Evolutionary conservation across 2,113 vertebrate genomes (phyloP).

Genomic region (Tragulus kanchil): DNA sequence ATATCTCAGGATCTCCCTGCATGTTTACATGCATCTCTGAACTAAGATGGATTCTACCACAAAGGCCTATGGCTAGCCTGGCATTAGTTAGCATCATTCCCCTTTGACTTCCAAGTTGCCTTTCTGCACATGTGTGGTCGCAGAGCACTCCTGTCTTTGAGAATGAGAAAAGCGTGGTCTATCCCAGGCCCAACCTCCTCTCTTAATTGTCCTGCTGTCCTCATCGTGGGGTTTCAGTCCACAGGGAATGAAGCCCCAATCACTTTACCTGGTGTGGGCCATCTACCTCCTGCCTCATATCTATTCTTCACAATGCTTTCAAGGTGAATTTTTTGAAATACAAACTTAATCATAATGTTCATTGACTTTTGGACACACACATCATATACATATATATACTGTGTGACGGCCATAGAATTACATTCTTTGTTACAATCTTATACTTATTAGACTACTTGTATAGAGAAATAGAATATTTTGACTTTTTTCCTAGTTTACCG

Average conservation of each 20-base stretch:
- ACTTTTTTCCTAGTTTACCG: neutral
- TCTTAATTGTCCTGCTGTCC: neutral
- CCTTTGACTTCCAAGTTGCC: neutral
- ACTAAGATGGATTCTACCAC: neutral
- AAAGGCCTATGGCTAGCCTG: neutral
- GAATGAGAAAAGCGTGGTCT: neutral
- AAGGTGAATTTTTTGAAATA: neutral
- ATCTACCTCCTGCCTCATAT: neutral
- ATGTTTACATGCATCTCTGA: neutral
- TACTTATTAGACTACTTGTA: neutral
- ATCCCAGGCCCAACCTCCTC: neutral
- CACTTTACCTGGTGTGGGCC: neutral
- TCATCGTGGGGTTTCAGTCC: neutral
- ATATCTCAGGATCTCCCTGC: neutral
- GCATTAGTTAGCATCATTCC: neutral
- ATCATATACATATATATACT: neutral
- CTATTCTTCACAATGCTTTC: neutral
- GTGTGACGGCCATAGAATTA: neutral
- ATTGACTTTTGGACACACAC: neutral
- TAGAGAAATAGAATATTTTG: neutral
- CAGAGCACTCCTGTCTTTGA: neutral
- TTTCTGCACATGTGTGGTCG: neutral
- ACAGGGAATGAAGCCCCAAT: neutral
- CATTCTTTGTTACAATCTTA: neutral
- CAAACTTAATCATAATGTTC: neutral